Evolutionary conservation across 2,888 invertebrate genomes (phyloP), one percentile per base, ranked within the genome.

Genomic region (Spatulosminthurus flaviceps): DNA sequence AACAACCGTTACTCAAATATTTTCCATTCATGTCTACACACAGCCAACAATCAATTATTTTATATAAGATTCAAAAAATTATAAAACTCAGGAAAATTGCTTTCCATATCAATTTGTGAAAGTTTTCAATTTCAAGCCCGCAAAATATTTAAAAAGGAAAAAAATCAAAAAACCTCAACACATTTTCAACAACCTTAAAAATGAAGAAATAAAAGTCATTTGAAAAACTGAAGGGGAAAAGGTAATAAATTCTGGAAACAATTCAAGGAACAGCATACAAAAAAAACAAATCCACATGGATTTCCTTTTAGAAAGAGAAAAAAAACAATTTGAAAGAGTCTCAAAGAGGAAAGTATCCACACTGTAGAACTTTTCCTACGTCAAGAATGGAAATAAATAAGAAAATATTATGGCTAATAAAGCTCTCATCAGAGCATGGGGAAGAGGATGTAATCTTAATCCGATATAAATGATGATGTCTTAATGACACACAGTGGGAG

Each of bases 401-500:
- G 51, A 51, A 51, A 51, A 51, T 51, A 51, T 51, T 51, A n/a
- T 51, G 19, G 51, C 16, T 51, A n/a, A 19, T 51, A 13, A 51
- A 51, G 51, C 51, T 51, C 51, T 51, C 51, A 51, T 51, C 51
- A 51, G 51, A 2, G 51, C 51, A 51, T 51, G 51, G 5, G 51
- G 51, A 19, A 51, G 64, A 11, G 34, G 71, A 60, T 77, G 77
- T 77, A 77, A 77, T 77, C 77, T 71, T 77, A 77, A 77, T 77
- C 77, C 77, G 64, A 43, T 77, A 41, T 71, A 77, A 77, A 77
- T 77, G 77, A 77, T 77, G 77, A 77, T 77, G 77, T 71, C 71
- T 70, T 77, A 70, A 71, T 77, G 71, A 77, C 64, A 71, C 29
- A 51, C 69, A 67, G 43, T 34, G 61, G 34, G 64, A 71, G 71